Conservation (phyloP, 2,113 vertebrate species). For the Laterallus jamaicensis region DNA sequence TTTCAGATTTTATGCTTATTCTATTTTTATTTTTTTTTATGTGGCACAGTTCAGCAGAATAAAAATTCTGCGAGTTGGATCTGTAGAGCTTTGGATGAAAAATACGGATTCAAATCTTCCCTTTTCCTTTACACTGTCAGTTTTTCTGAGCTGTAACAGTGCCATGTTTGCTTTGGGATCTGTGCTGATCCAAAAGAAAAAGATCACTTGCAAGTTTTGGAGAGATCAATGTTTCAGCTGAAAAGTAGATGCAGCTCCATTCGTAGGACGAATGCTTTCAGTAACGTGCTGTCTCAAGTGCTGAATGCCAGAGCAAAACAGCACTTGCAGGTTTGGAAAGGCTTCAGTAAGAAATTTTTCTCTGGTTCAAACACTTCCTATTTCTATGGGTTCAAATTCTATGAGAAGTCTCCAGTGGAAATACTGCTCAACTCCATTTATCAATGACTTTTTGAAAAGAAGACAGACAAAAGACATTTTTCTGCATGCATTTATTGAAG, state of each 20-base stretch:
- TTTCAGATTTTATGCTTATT: background rate
- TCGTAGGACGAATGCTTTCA: background rate
- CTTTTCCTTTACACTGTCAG: slow-evolving; percentile 35
- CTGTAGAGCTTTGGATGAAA: slow-evolving; percentile 30
- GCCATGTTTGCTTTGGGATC: slow-evolving; percentile 70
- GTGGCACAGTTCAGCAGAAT: slow-evolving; percentile 11
- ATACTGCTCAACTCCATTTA: slow-evolving; percentile 8
- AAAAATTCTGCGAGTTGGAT: slow-evolving; percentile 18
- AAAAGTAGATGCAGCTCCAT: background rate
- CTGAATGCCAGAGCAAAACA: slow-evolving; percentile 39
- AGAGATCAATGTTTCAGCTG: slow-evolving; percentile 31
- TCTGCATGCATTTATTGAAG: slow-evolving; percentile 65
- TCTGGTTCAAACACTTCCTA: background rate
- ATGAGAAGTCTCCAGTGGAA: slow-evolving; percentile 34
- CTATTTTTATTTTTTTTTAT: background rate
- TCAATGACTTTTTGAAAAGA: background rate
- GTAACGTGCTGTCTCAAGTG: background rate
- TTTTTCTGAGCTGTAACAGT: slow-evolving; percentile 46
- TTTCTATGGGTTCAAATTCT: slow-evolving; percentile 50
- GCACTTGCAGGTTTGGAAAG: slow-evolving; percentile 23
- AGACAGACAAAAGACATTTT: background rate
- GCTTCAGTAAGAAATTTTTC: background rate
- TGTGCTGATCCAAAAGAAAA: slow-evolving; percentile 33
- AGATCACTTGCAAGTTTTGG: slow-evolving; percentile 11
- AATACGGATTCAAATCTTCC: slow-evolving; percentile 21